Evolutionary conservation across 2,888 invertebrate genomes (phyloP), one percentile per base, ranked within the genome.

Genomic region (Acronicta psi): DNA sequence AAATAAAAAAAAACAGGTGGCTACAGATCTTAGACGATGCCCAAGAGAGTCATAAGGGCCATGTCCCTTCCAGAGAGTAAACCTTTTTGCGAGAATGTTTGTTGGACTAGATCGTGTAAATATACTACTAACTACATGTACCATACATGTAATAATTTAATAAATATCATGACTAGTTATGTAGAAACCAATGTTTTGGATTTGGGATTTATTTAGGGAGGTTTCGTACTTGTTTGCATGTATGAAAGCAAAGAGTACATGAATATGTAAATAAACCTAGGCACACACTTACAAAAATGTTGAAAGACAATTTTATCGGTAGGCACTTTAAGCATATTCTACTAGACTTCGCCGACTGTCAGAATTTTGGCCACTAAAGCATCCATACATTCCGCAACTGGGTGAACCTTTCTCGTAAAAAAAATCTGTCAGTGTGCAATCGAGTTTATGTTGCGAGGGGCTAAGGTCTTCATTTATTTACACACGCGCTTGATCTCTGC

Each of bases 1-100:
- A 79, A 80, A 81, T 64, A 77, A 78, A 79, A 82, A 81, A 83
- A 84, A 82, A 81, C 84, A 84, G 85, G 86, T 84, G 81, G 81
- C 76, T 83, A 77, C 80, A 82, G 74, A 80, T 77, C 75, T 79
- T 61, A 69, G 71, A 84, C 80, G 80, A 79, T 76, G 59, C 90
- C 86, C 88, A 17, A 46, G 89, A 82, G 89, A 77, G 79, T 69
- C 81, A 78, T 89, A 83, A 85, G 75, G 41, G 77, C 76, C 73
- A 69, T 79, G 83, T 78, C 83, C 86, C 83, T 84, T 79, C 75
- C 75, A 78, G 74, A 75, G 73, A 75, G 73, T 64, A 74, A 83
- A 84, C 86, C 85, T 81, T 87, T 86, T 77, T 75, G 37, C 46
- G 61, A 65, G 65, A 76, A 78, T 74, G 74, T 76, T 75, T 74